Evolutionary conservation across 1,140 invertebrate genomes (phyloP).

Genomic region (Cyphomyrmex costatus): DNA sequence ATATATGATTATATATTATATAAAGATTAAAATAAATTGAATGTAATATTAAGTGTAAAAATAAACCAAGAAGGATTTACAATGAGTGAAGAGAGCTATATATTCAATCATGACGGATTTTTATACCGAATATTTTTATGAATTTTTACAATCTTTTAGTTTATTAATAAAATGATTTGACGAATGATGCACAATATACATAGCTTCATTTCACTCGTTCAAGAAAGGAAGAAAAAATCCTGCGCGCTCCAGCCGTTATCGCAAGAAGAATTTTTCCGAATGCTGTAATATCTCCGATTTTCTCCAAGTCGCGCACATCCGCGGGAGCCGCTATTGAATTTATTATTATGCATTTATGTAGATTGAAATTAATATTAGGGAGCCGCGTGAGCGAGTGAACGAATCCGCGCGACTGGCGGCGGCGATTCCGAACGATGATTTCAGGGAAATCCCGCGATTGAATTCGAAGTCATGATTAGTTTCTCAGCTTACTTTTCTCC

Average conservation of each 20-base stretch:
- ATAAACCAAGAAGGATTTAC: too few relatives aligned
- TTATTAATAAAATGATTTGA: neutral
- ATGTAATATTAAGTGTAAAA: too few relatives aligned
- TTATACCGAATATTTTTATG: too few relatives aligned
- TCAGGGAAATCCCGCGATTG: constrained; percentile 68
- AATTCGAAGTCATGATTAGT: constrained; percentile 67
- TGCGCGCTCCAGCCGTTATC: too few relatives aligned
- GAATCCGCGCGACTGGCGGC: neutral
- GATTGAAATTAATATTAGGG: constrained; percentile 73
- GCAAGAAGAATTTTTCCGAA: constrained; percentile 46
- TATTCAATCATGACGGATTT: too few relatives aligned
- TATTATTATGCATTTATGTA: constrained; percentile 77
- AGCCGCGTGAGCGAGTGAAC: neutral
- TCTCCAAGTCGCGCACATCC: constrained; percentile 37
- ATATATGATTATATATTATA: too few relatives aligned
- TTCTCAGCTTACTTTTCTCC: constrained; percentile 54
- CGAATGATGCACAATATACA: too few relatives aligned
- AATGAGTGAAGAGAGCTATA: too few relatives aligned
- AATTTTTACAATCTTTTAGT: too few relatives aligned
- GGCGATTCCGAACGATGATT: constrained; percentile 34
- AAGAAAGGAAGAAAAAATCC: neutral
- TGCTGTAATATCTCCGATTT: constrained; percentile 39
- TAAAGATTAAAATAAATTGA: too few relatives aligned
- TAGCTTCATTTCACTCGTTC: neutral
- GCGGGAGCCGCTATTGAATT: constrained; percentile 58